phyloP scores from a whole-genome alignment of 1,140 invertebrate species.

The Eciton burchellii region DNA sequence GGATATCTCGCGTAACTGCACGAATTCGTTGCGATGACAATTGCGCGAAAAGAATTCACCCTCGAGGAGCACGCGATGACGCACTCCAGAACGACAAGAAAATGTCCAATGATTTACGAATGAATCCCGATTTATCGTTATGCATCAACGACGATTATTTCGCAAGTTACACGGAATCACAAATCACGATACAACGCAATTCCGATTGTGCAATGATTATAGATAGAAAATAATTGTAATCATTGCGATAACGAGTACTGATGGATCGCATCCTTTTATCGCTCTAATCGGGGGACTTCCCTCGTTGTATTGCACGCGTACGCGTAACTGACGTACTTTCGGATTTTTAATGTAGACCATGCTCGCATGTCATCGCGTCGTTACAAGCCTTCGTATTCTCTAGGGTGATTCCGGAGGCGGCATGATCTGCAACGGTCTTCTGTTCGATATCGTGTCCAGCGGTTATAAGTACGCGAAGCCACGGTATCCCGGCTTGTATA shows the following conservation, averaged over 20 bases:
- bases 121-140: constrained; percentile 83
- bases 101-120: constrained; percentile 73
- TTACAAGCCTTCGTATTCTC: no score
- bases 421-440: constrained; percentile 80
- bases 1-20: constrained; percentile 77
- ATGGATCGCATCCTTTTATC: no score
- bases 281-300: no score
- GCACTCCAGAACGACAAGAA: constrained; percentile 58
- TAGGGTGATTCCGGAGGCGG: constrained; percentile 87
- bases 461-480: constrained; percentile 86
- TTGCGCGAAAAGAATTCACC: background rate
- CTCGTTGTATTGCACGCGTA: no score
- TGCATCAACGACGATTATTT: no score
- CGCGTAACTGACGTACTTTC: constrained; percentile 79
- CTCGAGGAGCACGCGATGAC: background rate
- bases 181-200: no score
- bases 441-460: constrained; percentile 87
- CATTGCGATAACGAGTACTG: no score
- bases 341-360: no score
- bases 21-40: background rate
- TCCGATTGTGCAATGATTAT: no score
- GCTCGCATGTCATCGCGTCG: no score
- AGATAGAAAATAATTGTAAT: no score
- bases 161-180: no score
- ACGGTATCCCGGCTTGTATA: constrained; percentile 86